Conservation (phyloP, 2,113 vertebrate species). For the Perccottus glenii region DNA sequence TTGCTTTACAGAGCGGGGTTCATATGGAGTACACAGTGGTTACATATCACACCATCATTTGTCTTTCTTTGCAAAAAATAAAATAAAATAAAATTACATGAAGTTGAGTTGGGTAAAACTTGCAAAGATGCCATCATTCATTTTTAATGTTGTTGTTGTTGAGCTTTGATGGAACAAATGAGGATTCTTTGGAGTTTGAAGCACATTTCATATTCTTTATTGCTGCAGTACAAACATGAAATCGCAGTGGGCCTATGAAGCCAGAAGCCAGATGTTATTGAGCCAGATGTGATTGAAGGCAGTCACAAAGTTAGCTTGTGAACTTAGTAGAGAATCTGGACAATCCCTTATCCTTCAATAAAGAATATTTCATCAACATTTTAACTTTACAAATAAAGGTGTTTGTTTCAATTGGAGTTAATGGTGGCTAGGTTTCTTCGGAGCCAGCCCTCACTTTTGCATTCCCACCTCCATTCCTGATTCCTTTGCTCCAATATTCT, state of each 20-base stretch:
- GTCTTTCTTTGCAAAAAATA: neutral
- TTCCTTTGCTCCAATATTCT: no score
- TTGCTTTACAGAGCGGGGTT: slow-evolving; percentile 47
- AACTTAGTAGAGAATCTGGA: no score
- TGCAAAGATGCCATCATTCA: slow-evolving; percentile 1
- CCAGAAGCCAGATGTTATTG: neutral
- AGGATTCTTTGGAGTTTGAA: neutral
- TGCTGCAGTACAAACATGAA: neutral
- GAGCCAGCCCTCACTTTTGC: no score
- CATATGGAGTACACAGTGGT: slow-evolving; percentile 45
- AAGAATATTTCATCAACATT: no score
- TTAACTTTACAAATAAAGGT: no score
- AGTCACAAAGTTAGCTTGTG: no score
- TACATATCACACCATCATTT: slow-evolving; percentile 18
- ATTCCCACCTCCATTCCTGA: no score
- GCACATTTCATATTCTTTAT: neutral
- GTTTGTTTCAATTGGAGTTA: no score
- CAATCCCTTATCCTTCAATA: no score
- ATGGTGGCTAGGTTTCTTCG: no score
- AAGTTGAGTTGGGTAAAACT: slow-evolving; percentile 1
- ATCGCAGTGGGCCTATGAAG: neutral
- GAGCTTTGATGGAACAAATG: slow-evolving; percentile 11
- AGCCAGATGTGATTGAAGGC: neutral
- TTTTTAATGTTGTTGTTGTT: slow-evolving; percentile 20
- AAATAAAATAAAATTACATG: neutral